Percentiles rank a stretch among this genome's conserved stretches.
phyloP scores from a whole-genome alignment of 2,113 vertebrate genomes.

The Otus sunia region DNA sequence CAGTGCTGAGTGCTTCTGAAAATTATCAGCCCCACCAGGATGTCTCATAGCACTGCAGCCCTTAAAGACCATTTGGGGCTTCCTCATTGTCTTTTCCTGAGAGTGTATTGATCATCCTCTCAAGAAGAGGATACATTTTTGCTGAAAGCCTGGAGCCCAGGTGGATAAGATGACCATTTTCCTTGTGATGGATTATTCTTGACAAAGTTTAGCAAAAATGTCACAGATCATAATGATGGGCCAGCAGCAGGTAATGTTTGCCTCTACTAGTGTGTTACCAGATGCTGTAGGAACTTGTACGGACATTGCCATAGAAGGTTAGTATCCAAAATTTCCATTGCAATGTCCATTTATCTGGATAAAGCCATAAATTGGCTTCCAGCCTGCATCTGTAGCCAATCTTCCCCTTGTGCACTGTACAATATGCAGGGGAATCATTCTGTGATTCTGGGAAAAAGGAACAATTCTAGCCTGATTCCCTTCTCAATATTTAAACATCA shows the following conservation, averaged over 20 bases:
- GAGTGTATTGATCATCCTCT: not conserved
- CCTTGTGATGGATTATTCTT: conserved; percentile 50
- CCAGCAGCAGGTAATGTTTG: conserved; percentile 11
- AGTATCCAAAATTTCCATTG: not conserved
- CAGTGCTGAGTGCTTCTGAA: not conserved
- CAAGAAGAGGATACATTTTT: not conserved
- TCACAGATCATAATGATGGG: not conserved
- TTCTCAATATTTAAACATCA: not conserved
- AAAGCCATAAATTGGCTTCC: not conserved
- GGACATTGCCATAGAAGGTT: not conserved
- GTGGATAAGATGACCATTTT: conserved; percentile 28
- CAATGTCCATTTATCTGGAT: not conserved
- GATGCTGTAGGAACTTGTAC: not conserved
- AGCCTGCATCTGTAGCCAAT: not conserved
- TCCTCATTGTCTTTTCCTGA: not conserved
- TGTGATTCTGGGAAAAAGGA: not conserved
- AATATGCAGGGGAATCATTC: not conserved
- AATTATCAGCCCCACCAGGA: not conserved
- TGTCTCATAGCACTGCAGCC: not conserved
- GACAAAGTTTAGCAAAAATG: conserved; percentile 45
- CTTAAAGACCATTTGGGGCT: not conserved
- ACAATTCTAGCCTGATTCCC: not conserved
- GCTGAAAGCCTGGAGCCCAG: not conserved
- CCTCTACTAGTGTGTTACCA: not conserved
- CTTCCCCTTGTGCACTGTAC: not conserved